Base-by-base conservation (phyloP, 2,797 vertebrate species). In the Rachycentron canadum region DNA sequence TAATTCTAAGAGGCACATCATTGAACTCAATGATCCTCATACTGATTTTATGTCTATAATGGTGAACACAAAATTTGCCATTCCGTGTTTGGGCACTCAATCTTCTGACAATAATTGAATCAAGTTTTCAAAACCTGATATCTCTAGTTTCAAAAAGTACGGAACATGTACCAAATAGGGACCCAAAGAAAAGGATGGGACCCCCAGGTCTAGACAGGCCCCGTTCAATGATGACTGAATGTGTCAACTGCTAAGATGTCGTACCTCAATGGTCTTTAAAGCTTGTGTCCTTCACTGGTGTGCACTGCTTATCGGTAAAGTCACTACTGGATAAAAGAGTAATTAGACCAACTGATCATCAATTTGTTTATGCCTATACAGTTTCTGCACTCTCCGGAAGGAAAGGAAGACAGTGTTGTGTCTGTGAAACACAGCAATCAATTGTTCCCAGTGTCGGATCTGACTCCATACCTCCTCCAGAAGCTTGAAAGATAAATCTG, bases 1-100 rank as follows among this genome's bases (percentile, higher is more conserved):
- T 32, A 40, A 73, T 76, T 83, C 67, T 61, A 34, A n/a, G 14
- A 75, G 80, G 25, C 45, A 57, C 21, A 43, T 12, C 2, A 11
- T 25, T 56, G 30, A 77, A 56, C 52, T 77, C 41, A 9, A 38
- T 69, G 23, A 76, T 60, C 23, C 30, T 66, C 61, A n/a, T 11
- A 4, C 0, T 32, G 40, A 50, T 55, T 76, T 11, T 28, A 55
- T 32, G 11, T 58, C 58, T 65, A 3, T 36, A 40, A 53, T 30
- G 30, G 40, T 41, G 40, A 26, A 2, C 7, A 41, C 23, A 12
- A 64, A 57, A 49, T 57, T 64, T 61, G 30, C 4, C 10, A 16
- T 1, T 7, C 9, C 55, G 23, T 52, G 52, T 38, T 63, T 43
- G 11, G n/a, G 7, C n/a, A 13, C 0, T 17, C 40, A 34, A 53